A percentile compares a stretch with the other conserved stretches of the same genome.
phyloP scores from a whole-genome alignment of 2,797 vertebrate species.

The Loris lydekkerianus region DNA sequence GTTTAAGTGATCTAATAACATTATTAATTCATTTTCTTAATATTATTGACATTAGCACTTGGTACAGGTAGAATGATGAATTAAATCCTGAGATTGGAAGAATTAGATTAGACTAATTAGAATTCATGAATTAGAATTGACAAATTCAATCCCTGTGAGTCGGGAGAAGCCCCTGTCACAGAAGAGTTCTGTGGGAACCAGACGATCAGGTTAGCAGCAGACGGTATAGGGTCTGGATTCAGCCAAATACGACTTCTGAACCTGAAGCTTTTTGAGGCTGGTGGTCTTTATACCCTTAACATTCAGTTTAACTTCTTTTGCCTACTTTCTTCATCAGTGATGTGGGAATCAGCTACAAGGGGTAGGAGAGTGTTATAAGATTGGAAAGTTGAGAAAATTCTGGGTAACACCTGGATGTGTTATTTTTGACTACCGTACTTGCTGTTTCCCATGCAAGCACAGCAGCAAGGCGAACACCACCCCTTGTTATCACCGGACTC shows the following conservation, averaged over 20 bases:
- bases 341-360: not conserved
- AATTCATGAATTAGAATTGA: too few relatives aligned
- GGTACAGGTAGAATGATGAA: not conserved
- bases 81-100: not conserved
- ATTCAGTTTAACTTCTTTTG: not conserved
- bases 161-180: too few relatives aligned
- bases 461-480: not conserved
- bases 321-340: not conserved
- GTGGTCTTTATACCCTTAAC: not conserved
- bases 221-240: not conserved
- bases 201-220: too few relatives aligned
- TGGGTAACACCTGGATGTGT: not conserved
- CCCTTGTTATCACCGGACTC: not conserved
- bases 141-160: too few relatives aligned
- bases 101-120: too few relatives aligned
- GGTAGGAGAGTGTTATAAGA: fast-evolving
- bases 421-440: not conserved
- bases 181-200: too few relatives aligned
- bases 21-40: not conserved
- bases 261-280: not conserved
- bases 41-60: not conserved
- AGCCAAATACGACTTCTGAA: not conserved
- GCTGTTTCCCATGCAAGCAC: fast-evolving
- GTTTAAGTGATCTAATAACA: not conserved
- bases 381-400: not conserved